Base-by-base conservation (phyloP, 2,797 vertebrate species). In the Amblyopsis hoosieri region DNA sequence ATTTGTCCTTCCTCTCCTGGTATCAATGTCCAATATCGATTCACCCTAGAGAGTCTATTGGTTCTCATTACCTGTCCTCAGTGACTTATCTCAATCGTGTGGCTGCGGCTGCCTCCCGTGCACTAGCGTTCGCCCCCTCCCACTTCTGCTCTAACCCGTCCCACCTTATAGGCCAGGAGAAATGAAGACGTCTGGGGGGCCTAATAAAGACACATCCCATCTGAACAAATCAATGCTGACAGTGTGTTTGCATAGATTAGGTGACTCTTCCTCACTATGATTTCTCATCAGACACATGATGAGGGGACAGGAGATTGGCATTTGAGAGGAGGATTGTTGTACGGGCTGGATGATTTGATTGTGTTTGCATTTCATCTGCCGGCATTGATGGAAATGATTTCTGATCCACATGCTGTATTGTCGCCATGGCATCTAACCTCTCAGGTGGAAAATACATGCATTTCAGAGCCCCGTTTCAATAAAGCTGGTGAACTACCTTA, bases 161-260 rank as follows among this genome's bases (percentile, higher is more conserved):
- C 67, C 75, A 72, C 59, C 57, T 81, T 60, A 62, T 72, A 74
- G 65, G 45, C 45, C 2, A 11, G 68, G 68, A 66, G 62, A 73
- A 62, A 79, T 58, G 54, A 81, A 81, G 83, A 84, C 48, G 79
- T 87, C 76, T 82, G 83, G 12, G 79, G 56, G 77, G 74, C 75
- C 76, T 89, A 91, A 91, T 90, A 90, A 92, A 92, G 91, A 91
- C 77, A 77, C 79, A 90, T 91, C 87, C 84, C 66, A 71, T 83
- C 64, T 6, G 78, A 86, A 75, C 80, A 90, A 91, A 92, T 93
- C 91, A 86, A 89, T 92, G 80, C 72, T 89, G 90, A 92, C 89
- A 87, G 87, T 85, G 81, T 87, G 86, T 91, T 92, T 92, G 88
- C 87, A 90, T 90, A 88, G 87, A 92, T 92, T 90, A 91, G 77